Percentiles rank a stretch among this genome's conserved stretches.
These are phyloP conservation scores for Ormyrus nitidulus DNA, from an alignment of 2,888 invertebrate species.

Conservation along the genomic window DNA sequence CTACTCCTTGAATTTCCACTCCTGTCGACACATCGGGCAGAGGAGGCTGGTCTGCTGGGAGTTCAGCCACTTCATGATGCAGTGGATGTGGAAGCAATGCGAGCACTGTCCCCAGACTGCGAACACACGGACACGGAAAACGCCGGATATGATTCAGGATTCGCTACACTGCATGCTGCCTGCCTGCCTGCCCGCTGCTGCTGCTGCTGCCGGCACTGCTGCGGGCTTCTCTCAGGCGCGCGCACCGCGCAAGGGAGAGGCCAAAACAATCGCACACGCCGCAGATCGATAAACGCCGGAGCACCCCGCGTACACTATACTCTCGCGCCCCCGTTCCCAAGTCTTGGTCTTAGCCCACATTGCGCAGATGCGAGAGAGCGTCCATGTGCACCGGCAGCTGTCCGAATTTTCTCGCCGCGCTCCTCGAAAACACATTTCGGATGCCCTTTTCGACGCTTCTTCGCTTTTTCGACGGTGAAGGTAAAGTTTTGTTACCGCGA, in stretches of 20 bases:
- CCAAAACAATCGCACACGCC: constrained; percentile 52
- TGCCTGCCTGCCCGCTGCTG: neutral
- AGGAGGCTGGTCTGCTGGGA: constrained; percentile 91
- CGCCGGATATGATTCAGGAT: neutral
- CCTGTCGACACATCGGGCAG: constrained; percentile 98
- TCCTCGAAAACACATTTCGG: no score
- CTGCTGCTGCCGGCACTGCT: no score
- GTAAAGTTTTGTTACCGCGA: no score
- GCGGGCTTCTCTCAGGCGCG: constrained; percentile 36
- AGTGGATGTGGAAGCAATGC: constrained; percentile 99
- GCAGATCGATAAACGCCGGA: constrained; percentile 62
- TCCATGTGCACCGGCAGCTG: neutral
- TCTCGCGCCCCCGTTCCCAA: neutral
- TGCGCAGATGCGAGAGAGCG: constrained; percentile 59
- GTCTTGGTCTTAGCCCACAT: constrained; percentile 22
- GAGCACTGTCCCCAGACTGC: constrained; percentile 98
- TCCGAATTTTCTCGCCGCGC: neutral
- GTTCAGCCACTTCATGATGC: constrained; percentile 99
- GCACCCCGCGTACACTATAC: constrained; percentile 25
- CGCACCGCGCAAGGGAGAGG: constrained; percentile 43
- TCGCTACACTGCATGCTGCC: neutral
- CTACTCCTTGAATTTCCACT: constrained; percentile 96
- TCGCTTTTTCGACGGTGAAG: no score
- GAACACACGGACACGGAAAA: constrained; percentile 26
- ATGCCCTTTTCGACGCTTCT: no score